Evolutionary conservation across 2,888 invertebrate species (phyloP).

Genomic region (Amphiduros pacificus): DNA sequence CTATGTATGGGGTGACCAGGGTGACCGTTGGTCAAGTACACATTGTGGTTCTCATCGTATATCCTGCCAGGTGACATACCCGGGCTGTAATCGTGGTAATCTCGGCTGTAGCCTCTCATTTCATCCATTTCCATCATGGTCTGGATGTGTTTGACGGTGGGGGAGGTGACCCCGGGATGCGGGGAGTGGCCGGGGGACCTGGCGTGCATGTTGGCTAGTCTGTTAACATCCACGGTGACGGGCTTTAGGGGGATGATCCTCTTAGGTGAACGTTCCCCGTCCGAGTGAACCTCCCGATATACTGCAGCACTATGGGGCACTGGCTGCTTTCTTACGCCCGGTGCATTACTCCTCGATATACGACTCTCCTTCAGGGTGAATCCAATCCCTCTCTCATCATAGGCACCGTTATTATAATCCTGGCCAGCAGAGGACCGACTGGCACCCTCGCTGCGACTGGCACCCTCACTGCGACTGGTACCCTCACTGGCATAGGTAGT

Average conservation of each 20-base stretch:
- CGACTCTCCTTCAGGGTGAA: neutral
- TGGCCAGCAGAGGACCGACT: too few species aligned
- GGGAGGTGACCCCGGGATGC: slow-evolving; percentile 7
- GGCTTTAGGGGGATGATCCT: slow-evolving; percentile 7
- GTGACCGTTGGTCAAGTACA: neutral
- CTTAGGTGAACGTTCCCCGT: neutral
- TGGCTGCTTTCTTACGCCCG: neutral
- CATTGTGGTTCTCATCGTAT: slow-evolving; percentile 4
- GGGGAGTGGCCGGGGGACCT: neutral
- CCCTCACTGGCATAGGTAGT: neutral
- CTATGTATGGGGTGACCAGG: neutral
- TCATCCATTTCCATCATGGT: slow-evolving; percentile 11
- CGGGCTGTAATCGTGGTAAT: neutral
- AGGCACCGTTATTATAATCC: too few species aligned
- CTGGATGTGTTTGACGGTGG: slow-evolving; percentile 6
- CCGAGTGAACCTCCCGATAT: neutral
- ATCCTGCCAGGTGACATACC: neutral
- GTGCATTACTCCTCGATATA: neutral
- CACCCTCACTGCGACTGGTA: neutral
- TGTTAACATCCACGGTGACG: too few species aligned
- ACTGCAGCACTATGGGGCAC: neutral
- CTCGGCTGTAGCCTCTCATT: neutral
- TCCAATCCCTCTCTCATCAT: neutral
- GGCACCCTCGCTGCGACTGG: neutral
- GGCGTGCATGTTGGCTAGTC: slow-evolving; percentile 4